Conservation (phyloP, 1,140 invertebrate species). For the Idris sp. region DNA sequence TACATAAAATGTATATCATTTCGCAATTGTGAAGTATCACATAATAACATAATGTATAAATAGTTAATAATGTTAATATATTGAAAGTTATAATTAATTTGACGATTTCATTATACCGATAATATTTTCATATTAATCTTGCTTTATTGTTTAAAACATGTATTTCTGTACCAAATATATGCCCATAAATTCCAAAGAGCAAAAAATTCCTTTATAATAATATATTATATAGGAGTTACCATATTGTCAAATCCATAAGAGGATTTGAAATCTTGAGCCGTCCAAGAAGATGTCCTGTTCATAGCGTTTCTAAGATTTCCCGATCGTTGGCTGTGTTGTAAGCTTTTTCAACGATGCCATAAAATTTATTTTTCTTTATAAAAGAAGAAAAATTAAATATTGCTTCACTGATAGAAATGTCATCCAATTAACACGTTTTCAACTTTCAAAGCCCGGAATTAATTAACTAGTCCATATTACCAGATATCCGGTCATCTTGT, state of each 20-base stretch:
- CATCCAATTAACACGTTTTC: slow-evolving; percentile 20
- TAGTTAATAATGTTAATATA: too few species aligned
- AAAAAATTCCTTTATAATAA: too few species aligned
- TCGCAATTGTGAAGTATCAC: too few species aligned
- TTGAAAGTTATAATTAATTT: too few species aligned
- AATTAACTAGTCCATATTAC: slow-evolving; percentile 36
- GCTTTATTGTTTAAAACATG: too few species aligned
- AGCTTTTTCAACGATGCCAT: slow-evolving; percentile 12
- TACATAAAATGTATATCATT: too few species aligned
- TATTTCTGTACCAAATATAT: too few species aligned
- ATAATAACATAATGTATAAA: too few species aligned
- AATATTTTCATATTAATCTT: too few species aligned
- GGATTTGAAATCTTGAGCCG: slow-evolving; percentile 71
- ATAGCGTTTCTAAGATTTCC: slow-evolving; percentile 67
- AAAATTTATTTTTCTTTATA: slow-evolving; percentile 9
- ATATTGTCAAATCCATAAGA: slow-evolving; percentile 52
- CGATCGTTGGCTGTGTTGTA: slow-evolving; percentile 47
- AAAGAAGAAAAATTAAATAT: background rate
- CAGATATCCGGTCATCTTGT: slow-evolving; percentile 31
- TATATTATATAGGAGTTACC: slow-evolving; percentile 33
- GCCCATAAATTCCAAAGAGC: too few species aligned
- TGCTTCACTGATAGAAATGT: slow-evolving; percentile 3
- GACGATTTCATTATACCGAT: too few species aligned
- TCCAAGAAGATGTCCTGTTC: slow-evolving; percentile 75
- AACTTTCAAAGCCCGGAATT: slow-evolving; percentile 19